Base-by-base conservation (phyloP, 1,140 invertebrate genomes). In the Drosophila sp. region DNA sequence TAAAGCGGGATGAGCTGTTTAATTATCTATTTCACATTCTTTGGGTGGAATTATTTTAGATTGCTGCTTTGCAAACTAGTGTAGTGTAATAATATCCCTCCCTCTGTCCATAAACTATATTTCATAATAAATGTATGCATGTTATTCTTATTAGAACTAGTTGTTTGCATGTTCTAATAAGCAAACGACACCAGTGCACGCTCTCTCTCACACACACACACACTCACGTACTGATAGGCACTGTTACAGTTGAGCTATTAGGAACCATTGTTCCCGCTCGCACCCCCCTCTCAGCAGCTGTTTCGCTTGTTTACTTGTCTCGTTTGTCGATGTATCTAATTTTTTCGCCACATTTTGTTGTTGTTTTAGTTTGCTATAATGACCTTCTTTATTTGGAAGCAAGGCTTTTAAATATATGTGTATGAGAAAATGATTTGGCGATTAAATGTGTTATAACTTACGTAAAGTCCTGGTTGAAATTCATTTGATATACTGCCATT, bases 391-490 rank as follows among this genome's bases (percentile, higher is more conserved):
- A 45, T 48, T n/a, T 48, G 25, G 40, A 71, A 62, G 65, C 65
- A 80, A 83, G 79, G 69, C 65, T 83, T 80, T 54, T 29, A 29
- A 21, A 57, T 64, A 40, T 66, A 43, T 38, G 32, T 64, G 34
- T 53, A 27, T 61, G 0, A 13, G 34, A 7, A 51, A 36, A 57
- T 7, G 21, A 40, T 7, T 41, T 29, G 21, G 4, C 21, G 4
- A 21, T 21, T 21, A 4, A 70, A 63, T 70, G 66, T 72, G 58
- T 78, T 72, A 38, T 32, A 59, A 89, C 90, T 91, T 91, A 91
- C 90, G 90, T 91, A 91, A 91, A 91, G 64, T 91, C 90, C 78
- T 91, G 90, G 72, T 91, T 91, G 63, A 91, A 91, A 87, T 91
- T 91, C 80, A 91, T 81, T 69, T 89, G 80, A 90, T 91, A 91